These are phyloP conservation scores for Trematocara variabile DNA, from an alignment of 2,113 vertebrate genomes.

Conservation along the genomic window DNA sequence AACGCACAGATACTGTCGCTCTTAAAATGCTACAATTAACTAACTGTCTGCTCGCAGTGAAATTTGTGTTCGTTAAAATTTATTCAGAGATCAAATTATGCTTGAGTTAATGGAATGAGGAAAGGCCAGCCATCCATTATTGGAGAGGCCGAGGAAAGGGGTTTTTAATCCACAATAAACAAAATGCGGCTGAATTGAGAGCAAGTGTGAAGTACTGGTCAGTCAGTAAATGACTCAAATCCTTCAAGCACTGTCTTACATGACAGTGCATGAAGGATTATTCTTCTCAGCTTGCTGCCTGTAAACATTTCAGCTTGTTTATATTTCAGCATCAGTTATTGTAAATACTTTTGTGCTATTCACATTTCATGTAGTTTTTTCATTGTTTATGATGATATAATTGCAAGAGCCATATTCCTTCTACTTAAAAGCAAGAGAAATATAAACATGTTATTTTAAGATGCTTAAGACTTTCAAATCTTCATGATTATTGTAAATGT, in stretches of 20 bases:
- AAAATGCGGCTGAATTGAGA: not conserved
- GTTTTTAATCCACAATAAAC: not conserved
- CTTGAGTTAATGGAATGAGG: not conserved
- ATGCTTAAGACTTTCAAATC: not conserved
- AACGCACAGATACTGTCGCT: not conserved
- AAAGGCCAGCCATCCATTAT: not conserved
- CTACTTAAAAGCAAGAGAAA: not conserved
- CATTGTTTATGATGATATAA: not conserved
- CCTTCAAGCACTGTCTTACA: not conserved
- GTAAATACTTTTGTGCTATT: not conserved
- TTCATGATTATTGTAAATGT: not conserved
- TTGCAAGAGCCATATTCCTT: not conserved
- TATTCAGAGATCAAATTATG: slow-evolving; percentile 4
- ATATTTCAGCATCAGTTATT: not conserved
- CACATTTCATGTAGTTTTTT: not conserved
- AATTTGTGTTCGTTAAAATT: slow-evolving; percentile 4
- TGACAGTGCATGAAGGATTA: not conserved
- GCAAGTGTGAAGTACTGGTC: not conserved
- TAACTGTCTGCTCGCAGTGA: not conserved
- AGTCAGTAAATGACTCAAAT: not conserved
- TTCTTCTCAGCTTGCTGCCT: not conserved
- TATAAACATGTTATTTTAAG: not conserved
- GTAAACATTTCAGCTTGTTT: not conserved
- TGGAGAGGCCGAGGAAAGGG: not conserved
- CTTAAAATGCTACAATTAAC: not conserved